These are phyloP conservation scores for Perodicticus potto DNA, from an alignment of 2,797 vertebrate genomes.

Conservation along the genomic window DNA sequence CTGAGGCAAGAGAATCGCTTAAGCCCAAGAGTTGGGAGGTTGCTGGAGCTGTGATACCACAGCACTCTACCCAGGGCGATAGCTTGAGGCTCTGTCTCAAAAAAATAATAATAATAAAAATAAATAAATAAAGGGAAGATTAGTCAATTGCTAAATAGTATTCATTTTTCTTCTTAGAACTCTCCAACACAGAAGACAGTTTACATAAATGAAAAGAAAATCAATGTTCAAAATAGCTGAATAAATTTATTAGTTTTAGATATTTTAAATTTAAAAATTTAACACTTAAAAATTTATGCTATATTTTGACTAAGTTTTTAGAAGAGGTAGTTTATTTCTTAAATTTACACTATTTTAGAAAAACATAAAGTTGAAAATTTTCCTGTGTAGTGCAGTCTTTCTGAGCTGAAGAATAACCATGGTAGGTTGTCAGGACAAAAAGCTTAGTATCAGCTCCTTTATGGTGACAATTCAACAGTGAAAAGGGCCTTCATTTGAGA, in stretches of 20 bases:
- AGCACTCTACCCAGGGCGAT: too few species aligned
- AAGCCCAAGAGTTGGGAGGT: too few species aligned
- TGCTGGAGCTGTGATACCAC: too few species aligned
- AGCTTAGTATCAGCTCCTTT: not conserved
- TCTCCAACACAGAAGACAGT: not conserved
- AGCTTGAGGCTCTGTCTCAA: too few species aligned
- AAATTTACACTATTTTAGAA: conserved; percentile 21
- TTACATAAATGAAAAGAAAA: not conserved
- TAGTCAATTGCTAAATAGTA: conserved; percentile 31
- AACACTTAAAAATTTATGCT: conserved; percentile 18
- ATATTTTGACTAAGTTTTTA: conserved; percentile 49
- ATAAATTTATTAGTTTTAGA: not conserved
- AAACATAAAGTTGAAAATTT: conserved; percentile 8
- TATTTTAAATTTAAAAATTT: not conserved
- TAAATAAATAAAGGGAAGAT: not conserved
- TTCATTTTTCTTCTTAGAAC: conserved; percentile 36
- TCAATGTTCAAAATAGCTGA: not conserved
- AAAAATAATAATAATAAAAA: too few species aligned
- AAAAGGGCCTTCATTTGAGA: not conserved
- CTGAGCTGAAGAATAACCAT: conserved; percentile 11
- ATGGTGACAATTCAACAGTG: not conserved
- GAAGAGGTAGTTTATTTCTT: not conserved
- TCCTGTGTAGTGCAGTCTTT: not conserved
- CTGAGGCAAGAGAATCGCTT: too few species aligned
- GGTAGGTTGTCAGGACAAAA: not conserved